Conservation (phyloP, 2,888 invertebrate genomes). For the Epistrophe eligans region DNA sequence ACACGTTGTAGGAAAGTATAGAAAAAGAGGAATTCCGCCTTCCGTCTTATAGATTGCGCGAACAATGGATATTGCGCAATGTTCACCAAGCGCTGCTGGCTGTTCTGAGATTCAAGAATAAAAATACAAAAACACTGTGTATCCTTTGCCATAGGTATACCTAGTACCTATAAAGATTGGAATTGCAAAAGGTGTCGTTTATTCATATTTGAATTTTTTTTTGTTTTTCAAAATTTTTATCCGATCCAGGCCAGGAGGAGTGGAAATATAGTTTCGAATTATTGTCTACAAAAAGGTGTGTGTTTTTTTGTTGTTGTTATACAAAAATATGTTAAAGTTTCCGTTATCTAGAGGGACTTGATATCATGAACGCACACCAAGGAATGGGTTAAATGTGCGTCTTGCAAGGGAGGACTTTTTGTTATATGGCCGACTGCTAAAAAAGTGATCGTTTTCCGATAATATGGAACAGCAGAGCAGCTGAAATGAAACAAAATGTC, state of each 20-base stretch:
- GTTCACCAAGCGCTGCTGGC: conserved; percentile 40
- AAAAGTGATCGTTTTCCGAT: conserved; percentile 2
- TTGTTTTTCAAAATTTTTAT: conserved; percentile 29
- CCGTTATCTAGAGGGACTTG: conserved; percentile 30
- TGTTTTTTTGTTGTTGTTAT: conserved; percentile 11
- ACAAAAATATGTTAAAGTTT: conserved; percentile 42
- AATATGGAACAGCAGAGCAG: not conserved
- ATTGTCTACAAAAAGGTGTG: conserved; percentile 38
- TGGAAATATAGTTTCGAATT: conserved; percentile 31
- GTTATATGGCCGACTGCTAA: not conserved
- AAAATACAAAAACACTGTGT: conserved; percentile 48
- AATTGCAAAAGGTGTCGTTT: conserved; percentile 70
- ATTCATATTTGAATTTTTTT: conserved; percentile 52
- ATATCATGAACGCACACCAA: not conserved
- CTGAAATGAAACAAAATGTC: not conserved
- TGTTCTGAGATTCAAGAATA: conserved; percentile 37
- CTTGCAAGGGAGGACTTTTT: not conserved
- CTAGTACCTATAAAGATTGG: conserved; percentile 33
- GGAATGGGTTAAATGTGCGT: conserved; percentile 18
- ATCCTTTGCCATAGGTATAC: conserved; percentile 57
- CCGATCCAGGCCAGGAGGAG: conserved; percentile 35
- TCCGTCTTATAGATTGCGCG: conserved; percentile 55
- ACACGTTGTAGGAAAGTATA: conserved; percentile 51
- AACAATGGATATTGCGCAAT: conserved; percentile 73
- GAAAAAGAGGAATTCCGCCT: conserved; percentile 70